These are phyloP conservation scores for Eretmochelys imbricata DNA, from an alignment of 2,113 vertebrate genomes.

Conservation along the genomic window DNA sequence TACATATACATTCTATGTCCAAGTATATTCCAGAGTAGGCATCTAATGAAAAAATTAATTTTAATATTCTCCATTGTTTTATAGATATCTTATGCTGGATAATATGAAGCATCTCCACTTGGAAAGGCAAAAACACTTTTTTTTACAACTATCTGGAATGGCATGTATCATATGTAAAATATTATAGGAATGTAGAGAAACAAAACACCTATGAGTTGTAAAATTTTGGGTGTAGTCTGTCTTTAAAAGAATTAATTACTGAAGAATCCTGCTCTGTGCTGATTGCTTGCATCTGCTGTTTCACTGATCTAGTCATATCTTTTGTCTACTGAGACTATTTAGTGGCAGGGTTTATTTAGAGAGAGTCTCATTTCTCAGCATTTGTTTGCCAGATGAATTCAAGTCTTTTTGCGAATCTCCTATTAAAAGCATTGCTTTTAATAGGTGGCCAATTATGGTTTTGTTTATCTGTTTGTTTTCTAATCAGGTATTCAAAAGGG, in stretches of 20 bases:
- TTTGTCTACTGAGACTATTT: background rate
- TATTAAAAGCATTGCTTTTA: background rate
- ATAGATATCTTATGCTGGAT: background rate
- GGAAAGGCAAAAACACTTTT: background rate
- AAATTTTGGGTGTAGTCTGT: background rate
- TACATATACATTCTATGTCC: background rate
- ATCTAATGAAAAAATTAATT: background rate
- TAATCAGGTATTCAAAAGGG: slow-evolving; percentile 43
- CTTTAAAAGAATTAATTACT: background rate
- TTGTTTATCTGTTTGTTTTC: background rate
- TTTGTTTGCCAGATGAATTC: background rate
- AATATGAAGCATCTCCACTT: background rate
- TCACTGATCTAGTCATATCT: background rate
- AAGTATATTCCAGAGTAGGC: background rate
- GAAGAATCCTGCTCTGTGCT: background rate
- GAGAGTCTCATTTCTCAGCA: background rate
- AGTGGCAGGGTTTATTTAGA: background rate
- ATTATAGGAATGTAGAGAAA: background rate
- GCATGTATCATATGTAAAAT: background rate
- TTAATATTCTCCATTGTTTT: background rate
- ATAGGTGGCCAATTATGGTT: background rate
- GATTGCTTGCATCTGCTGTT: background rate
- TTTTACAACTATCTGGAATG: background rate
- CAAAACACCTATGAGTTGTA: background rate
- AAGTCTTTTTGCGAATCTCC: background rate